Evolutionary conservation across 2,797 vertebrate species (phyloP).

Genomic region (Sebastes trivittatus): DNA sequence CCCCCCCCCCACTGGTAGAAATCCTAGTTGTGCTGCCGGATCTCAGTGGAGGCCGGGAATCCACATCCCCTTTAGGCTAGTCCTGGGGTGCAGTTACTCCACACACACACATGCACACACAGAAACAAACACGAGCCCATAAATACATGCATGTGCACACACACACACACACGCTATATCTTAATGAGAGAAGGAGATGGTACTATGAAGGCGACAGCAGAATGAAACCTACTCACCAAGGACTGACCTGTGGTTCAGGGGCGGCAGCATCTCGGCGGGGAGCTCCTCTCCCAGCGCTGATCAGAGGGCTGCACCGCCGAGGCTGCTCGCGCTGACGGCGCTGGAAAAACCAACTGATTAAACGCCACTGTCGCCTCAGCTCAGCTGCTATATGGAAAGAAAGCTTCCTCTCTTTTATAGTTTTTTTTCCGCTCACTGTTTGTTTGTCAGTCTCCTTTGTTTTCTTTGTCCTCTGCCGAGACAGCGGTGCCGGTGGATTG

Average conservation of each 20-base stretch:
- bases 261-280: constrained; percentile 73
- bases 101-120: constrained; percentile 30
- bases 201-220: constrained; percentile 73
- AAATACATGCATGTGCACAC: constrained; percentile 31
- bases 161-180: constrained; percentile 50
- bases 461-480: constrained; percentile 83
- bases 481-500: constrained; percentile 80
- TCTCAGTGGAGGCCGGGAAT: constrained; percentile 81
- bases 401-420: constrained; percentile 78
- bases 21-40: constrained; percentile 73
- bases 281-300: constrained; percentile 78
- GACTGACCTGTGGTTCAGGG: constrained; percentile 84
- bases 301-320: constrained; percentile 77
- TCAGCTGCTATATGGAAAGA: constrained; percentile 79
- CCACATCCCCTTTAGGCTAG: constrained; percentile 84
- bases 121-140: constrained; percentile 50
- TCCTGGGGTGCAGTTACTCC: constrained; percentile 83
- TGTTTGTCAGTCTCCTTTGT: constrained; percentile 83
- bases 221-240: constrained; percentile 79
- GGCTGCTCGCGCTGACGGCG: constrained; percentile 76
- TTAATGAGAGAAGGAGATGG: constrained; percentile 80
- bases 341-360: constrained; percentile 82
- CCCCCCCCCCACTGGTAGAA: constrained; percentile 62
- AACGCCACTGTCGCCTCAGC: constrained; percentile 79
- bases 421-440: constrained; percentile 77